Percentiles rank a stretch among this genome's conserved stretches.
phyloP scores from a whole-genome alignment of 1,140 invertebrate genomes.

The Triops cancriformis region DNA sequence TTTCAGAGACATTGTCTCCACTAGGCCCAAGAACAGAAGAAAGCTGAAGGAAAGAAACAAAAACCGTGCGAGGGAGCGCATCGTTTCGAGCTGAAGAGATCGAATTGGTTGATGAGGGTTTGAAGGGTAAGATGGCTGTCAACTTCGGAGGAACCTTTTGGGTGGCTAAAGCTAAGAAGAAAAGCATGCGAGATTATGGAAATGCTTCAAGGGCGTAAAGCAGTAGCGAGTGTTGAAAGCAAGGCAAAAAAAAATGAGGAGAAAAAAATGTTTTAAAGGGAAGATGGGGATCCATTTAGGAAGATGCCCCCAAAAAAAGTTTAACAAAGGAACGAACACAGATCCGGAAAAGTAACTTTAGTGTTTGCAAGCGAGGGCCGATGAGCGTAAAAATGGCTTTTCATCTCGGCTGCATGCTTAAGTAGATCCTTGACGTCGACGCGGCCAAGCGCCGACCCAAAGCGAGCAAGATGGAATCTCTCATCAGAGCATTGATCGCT shows the following conservation, averaged over 20 bases:
- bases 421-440: constrained; percentile 9
- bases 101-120: neutral
- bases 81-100: neutral
- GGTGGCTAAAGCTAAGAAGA: neutral
- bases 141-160: neutral
- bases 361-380: neutral
- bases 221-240: neutral
- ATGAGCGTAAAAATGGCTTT: constrained; percentile 10
- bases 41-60: neutral
- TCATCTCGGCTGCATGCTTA: constrained; percentile 10
- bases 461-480: neutral
- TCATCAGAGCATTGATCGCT: neutral
- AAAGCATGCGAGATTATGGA: neutral
- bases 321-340: neutral
- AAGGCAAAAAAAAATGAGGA: neutral
- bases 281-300: neutral
- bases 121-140: neutral
- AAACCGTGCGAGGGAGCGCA: neutral
- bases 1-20: neutral
- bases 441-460: neutral
- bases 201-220: neutral
- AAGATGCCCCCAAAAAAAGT: neutral
- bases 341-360: neutral
- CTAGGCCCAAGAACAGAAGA: neutral
- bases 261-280: neutral